These are phyloP conservation scores for Prionailurus viverrinus DNA, from an alignment of 2,113 vertebrate species.

Conservation along the genomic window DNA sequence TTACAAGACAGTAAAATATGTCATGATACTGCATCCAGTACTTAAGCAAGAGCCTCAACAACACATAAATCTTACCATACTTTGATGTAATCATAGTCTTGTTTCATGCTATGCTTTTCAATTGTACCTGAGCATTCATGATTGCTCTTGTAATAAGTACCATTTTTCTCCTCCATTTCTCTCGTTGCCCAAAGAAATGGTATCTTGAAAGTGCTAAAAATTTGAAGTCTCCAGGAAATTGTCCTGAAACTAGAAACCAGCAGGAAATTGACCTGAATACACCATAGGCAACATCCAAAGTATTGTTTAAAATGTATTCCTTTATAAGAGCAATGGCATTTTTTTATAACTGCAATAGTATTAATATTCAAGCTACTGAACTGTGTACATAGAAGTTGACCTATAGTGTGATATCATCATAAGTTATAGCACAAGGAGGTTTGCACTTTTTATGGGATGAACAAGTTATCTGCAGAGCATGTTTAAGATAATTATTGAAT, in stretches of 20 bases:
- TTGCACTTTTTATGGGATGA: neutral
- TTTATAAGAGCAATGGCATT: slow-evolving; percentile 63
- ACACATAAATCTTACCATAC: slow-evolving; percentile 75
- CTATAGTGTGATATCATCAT: neutral
- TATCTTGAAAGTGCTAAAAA: slow-evolving; percentile 81
- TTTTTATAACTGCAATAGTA: slow-evolving; percentile 17
- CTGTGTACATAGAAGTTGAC: slow-evolving; percentile 38
- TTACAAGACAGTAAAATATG: slow-evolving; percentile 81
- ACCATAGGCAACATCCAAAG: slow-evolving; percentile 63
- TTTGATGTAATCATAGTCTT: slow-evolving; percentile 78
- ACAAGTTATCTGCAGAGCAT: neutral
- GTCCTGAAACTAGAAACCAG: slow-evolving; percentile 85
- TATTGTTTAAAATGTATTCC: slow-evolving; percentile 74
- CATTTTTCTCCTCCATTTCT: slow-evolving; percentile 77
- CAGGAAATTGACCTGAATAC: slow-evolving; percentile 86
- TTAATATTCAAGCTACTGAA: slow-evolving; percentile 47
- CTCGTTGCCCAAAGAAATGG: slow-evolving; percentile 55
- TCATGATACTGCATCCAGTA: slow-evolving; percentile 56
- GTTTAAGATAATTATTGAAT: slow-evolving; percentile 40
- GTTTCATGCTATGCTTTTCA: slow-evolving; percentile 74
- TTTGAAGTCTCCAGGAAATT: slow-evolving; percentile 85
- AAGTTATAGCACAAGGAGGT: slow-evolving; percentile 27
- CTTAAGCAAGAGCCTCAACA: slow-evolving; percentile 70
- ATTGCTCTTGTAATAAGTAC: slow-evolving; percentile 72
- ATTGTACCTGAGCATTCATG: slow-evolving; percentile 69